Conservation (phyloP, 2,888 invertebrate genomes). For the Brenthis ino region DNA sequence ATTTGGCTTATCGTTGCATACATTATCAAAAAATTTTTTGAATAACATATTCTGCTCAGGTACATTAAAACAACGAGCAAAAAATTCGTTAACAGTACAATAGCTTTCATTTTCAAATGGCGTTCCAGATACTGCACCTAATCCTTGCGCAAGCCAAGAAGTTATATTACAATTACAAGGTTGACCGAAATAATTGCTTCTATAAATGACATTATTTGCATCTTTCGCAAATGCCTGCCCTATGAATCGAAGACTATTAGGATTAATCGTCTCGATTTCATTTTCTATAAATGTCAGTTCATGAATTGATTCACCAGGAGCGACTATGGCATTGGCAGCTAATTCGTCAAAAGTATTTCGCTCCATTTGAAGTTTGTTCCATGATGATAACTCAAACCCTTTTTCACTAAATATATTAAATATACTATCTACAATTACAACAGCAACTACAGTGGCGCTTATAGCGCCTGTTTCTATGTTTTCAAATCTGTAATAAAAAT, state of each 20-base stretch:
- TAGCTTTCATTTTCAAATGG: slow-evolving; percentile 80
- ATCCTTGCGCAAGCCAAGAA: slow-evolving; percentile 78
- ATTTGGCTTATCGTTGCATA: slow-evolving; percentile 77
- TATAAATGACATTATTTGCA: slow-evolving; percentile 74
- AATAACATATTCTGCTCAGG: slow-evolving; percentile 84
- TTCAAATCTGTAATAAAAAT: slow-evolving; percentile 80
- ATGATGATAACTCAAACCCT: slow-evolving; percentile 85
- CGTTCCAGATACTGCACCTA: slow-evolving; percentile 64
- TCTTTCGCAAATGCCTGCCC: slow-evolving; percentile 73
- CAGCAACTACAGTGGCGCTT: slow-evolving; percentile 83
- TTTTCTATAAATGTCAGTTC: slow-evolving; percentile 77
- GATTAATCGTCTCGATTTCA: slow-evolving; percentile 67
- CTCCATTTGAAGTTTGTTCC: slow-evolving; percentile 84
- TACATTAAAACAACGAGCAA: slow-evolving; percentile 85
- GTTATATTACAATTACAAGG: slow-evolving; percentile 85
- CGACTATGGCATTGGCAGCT: slow-evolving; percentile 78
- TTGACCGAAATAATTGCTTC: slow-evolving; percentile 84
- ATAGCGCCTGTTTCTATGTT: slow-evolving; percentile 84
- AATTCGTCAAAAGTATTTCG: slow-evolving; percentile 85
- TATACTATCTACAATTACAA: slow-evolving; percentile 82
- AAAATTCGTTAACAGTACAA: slow-evolving; percentile 82
- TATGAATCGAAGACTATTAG: slow-evolving; percentile 83
- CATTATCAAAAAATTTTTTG: slow-evolving; percentile 82
- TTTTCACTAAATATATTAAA: slow-evolving; percentile 81
- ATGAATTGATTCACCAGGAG: slow-evolving; percentile 79